Conservation (phyloP, 1,140 invertebrate species). For the Acromyrmex echinatior region DNA sequence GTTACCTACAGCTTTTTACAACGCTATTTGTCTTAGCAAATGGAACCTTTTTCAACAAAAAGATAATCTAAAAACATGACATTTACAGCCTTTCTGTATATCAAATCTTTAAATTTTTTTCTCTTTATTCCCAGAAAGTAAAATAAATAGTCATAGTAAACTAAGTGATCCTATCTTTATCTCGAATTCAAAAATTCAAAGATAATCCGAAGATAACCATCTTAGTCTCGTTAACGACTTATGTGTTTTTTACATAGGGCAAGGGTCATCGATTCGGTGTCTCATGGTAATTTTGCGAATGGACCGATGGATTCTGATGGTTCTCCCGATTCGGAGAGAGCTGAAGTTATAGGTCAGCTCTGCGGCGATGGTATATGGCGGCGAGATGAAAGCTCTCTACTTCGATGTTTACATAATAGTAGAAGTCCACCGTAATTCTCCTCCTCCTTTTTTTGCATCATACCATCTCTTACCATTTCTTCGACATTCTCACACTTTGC, state of each 20-base stretch:
- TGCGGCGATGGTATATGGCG: conserved; percentile 56
- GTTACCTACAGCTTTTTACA: conserved; percentile 28
- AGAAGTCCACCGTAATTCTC: conserved; percentile 72
- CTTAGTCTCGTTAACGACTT: conserved; percentile 36
- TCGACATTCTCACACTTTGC: conserved; percentile 13
- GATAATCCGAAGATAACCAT: conserved; percentile 29
- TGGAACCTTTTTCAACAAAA: conserved; percentile 28
- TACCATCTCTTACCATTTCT: conserved; percentile 34
- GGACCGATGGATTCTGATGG: conserved; percentile 39
- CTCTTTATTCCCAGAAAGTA: conserved; percentile 18
- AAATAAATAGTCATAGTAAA: conserved; percentile 12
- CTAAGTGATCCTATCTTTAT: conserved; percentile 32
- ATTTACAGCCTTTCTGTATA: conserved; percentile 36
- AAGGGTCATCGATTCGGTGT: conserved; percentile 17
- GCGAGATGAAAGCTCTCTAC: conserved; percentile 77
- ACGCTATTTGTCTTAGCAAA: neutral
- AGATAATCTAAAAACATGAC: conserved; percentile 20
- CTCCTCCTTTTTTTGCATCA: conserved; percentile 8
- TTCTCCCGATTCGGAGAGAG: conserved; percentile 33
- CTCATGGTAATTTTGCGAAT: conserved; percentile 74
- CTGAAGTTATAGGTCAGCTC: conserved; percentile 54
- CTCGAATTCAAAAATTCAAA: conserved; percentile 40
- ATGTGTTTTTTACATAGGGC: conserved; percentile 39
- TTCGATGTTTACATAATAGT: conserved; percentile 81
- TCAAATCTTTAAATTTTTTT: conserved; percentile 30